Evolutionary conservation across 2,113 vertebrate genomes (phyloP).

Genomic region (Saccopteryx leptura): DNA sequence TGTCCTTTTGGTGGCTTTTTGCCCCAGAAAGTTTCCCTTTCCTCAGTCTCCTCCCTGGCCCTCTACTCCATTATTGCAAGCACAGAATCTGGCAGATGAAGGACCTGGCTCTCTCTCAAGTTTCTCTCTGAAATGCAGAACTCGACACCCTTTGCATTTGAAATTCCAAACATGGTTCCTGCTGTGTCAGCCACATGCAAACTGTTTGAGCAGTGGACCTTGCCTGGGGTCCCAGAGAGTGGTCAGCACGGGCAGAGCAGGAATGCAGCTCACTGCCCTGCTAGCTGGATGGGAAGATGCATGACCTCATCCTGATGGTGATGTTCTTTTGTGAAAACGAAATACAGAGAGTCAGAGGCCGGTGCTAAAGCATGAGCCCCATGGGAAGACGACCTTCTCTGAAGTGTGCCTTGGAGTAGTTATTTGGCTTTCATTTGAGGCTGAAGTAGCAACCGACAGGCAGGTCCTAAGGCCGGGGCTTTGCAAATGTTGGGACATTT

Average conservation of each 20-base stretch:
- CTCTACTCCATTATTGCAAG: background rate
- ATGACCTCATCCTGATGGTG: conserved; percentile 24
- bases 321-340: conserved; percentile 66
- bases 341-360: conserved; percentile 21
- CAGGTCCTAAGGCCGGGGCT: conserved; percentile 24
- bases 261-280: background rate
- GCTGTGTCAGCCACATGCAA: conserved; percentile 77
- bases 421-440: conserved; percentile 61
- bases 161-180: conserved; percentile 78
- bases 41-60: background rate
- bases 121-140: conserved; percentile 72
- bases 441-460: conserved; percentile 37
- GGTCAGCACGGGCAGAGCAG: background rate
- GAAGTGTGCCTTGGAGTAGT: conserved; percentile 15
- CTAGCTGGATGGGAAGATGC: conserved; percentile 63
- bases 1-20: conserved; percentile 19
- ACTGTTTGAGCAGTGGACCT: conserved; percentile 74
- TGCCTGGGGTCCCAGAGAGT: conserved; percentile 47
- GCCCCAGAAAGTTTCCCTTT: background rate
- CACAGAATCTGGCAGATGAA: conserved; percentile 67
- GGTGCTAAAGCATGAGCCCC: background rate
- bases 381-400: conserved; percentile 33
- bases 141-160: conserved; percentile 56
- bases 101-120: conserved; percentile 63
- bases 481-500: conserved; percentile 32